Evolutionary conservation across 2,797 vertebrate species (phyloP), one percentile per base, ranked within the genome.

Genomic region (Diplodus puntazzo): DNA sequence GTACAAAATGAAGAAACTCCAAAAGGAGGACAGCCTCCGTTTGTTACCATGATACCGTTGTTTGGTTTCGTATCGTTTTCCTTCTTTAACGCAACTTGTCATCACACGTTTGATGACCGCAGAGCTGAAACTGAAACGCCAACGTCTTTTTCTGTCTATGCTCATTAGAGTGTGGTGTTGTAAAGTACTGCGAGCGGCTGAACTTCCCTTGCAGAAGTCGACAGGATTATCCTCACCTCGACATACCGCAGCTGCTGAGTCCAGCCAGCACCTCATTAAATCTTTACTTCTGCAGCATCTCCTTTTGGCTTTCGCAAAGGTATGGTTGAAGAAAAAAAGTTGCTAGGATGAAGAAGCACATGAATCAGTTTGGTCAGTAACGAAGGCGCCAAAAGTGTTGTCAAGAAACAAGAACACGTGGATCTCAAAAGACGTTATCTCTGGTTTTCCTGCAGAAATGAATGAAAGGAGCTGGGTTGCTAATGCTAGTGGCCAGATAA

Each of bases 151-250:
- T 71, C 75, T 66, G 53, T 69, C 65, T 57, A 16, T 60, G 42
- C 74, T 63, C 65, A 75, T 45, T 77, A 25, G 62, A 85, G 23
- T 73, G 70, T 59, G 60, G 69, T 39, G 39, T 39, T 80, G 69
- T 83, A 70, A 71, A 73, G 68, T 11, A 42, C 21, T 75, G 80
- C 76, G 78, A 88, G 69, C 67, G 58, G 64, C 62, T 73, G 61
- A 83, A 75, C 77, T 71, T 58, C 45, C 65, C 46, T 46, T 73
- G 71, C 71, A 76, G 59, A 72, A 76, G 60, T 53, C 53, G 72
- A 87, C 78, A 80, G 69, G 64, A 84, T 83, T 80, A 65, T 57
- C 61, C 42, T 8, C 53, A 72, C n/a, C 55, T 81, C 68, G 62
- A 59, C 70, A 63, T 63, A 39, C 69, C 8, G 43, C 65, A 76